phyloP scores from a whole-genome alignment of 2,113 vertebrate genomes.

The Xyrauchen texanus region DNA sequence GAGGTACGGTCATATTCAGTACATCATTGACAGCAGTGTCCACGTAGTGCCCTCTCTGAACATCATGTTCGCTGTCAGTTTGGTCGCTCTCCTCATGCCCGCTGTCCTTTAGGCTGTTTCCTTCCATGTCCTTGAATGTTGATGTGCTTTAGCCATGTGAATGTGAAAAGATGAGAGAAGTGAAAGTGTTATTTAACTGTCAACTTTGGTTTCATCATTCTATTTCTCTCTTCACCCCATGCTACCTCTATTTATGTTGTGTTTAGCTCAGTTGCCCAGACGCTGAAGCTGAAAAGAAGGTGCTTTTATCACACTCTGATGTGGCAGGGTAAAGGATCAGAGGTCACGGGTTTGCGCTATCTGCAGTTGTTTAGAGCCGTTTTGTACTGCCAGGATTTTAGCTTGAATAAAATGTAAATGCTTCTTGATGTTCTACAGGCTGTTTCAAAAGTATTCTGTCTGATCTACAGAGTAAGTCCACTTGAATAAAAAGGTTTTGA shows the following conservation, averaged over 20 bases:
- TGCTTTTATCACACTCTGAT: conserved; percentile 13
- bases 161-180: conserved; percentile 61
- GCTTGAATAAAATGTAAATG: neutral
- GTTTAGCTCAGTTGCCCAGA: neutral
- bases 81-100: conserved; percentile 98
- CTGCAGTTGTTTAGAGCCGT: neutral
- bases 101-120: conserved; percentile 98
- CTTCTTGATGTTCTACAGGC: neutral
- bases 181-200: conserved; percentile 72
- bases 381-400: neutral
- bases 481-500: too few species aligned
- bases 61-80: conserved; percentile 97
- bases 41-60: conserved; percentile 94
- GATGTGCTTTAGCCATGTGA: conserved; percentile 84
- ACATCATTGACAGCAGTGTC: conserved; percentile 96
- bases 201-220: conserved; percentile 58
- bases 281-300: neutral
- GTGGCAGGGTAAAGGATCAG: conserved; percentile 2
- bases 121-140: conserved; percentile 98
- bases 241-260: neutral
- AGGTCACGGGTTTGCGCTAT: neutral
- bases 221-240: conserved; percentile 44
- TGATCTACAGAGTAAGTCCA: too few species aligned
- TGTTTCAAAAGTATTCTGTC: neutral
- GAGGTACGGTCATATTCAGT: conserved; percentile 91